Evolutionary conservation across 1,140 invertebrate species (phyloP), one percentile per base, ranked within the genome.

Genomic region (Leptonema lineaticorne): DNA sequence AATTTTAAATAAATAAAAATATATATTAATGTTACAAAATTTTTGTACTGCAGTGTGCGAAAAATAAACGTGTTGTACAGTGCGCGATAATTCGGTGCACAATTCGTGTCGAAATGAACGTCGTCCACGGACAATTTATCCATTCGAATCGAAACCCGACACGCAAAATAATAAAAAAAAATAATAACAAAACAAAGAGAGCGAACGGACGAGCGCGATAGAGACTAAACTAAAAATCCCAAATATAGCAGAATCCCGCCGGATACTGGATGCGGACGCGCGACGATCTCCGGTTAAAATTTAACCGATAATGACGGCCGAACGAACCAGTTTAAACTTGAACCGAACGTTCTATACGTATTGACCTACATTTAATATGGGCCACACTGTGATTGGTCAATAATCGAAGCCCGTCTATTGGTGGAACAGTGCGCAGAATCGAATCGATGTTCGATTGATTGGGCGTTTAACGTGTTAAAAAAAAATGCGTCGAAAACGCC

Each of bases 361-460:
- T 59, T 63, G 60, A 63, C 60, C 60, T 63, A 63, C 24, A 63
- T 63, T 63, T 27, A n/a, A 63, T 37, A 24, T 37, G 30, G 57
- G 30, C 30, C 28, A 53, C 18, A 30, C 18, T 28, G 3, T n/a
- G n/a, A 66, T 66, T 66, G 64, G 64, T 66, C 50, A 20, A 64
- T 28, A 50, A 37, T 28, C 30, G 56, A 37, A 4, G 30, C 33
- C 0, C 41, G 56, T 8, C 56, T 33, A 57, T 58, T 68, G 50
- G 66, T 33, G 0, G 22, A 5, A 26, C 22, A 26, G 3, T 68
- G 66, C 66, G 66, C 66, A 68, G 53, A 50, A 8, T 62, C 56
- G 56, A 68, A 68, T 50, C 66, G 66, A 68, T 68, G 57, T 18
- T 56, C 66, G 30, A 60, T 62, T 57, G 33, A 57, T 66, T 58